Evolutionary conservation across 2,888 invertebrate genomes (phyloP), one percentile per base, ranked within the genome.

Genomic region (Euclidia mi): DNA sequence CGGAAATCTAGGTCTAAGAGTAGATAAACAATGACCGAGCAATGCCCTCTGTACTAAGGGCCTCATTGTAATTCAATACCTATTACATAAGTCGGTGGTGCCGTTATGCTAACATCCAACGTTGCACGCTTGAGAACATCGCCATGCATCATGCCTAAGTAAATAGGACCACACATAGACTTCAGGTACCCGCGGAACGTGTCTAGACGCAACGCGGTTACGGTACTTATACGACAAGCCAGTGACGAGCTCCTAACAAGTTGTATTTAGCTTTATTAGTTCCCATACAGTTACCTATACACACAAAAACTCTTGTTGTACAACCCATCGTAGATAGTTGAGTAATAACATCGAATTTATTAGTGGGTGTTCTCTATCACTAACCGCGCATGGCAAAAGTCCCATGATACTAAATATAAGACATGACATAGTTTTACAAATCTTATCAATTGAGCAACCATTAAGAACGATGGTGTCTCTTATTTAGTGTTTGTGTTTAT

Each of bases 101-200:
- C 77, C 72, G 79, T 73, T 80, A 79, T 61, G 47, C 62, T 64
- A 75, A 80, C 72, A 76, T 45, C 4, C 43, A 50, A 29, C 38
- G 48, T 42, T 56, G 60, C 56, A 63, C 57, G 72, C 55, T 60
- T 68, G 45, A 56, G 65, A 62, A 57, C 64, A 53, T 34, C 49
- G 62, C 43, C 59, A 69, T 72, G 74, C 71, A 72, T 62, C 66
- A 67, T 70, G 74, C 55, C 65, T 78, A 45, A 66, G 67, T 71
- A 79, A 79, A 81, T 74, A 82, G 76, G 80, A 78, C 83, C 82
- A 82, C 84, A 84, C 85, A 74, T 62, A 60, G 56, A 38, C 58
- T 53, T 56, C 45, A 60, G 46, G 48, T 52, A 46, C 12, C n/a
- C 28, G 50, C 40, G 41, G 38, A 25, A 70, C 76, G 78, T 75